Conservation (phyloP, 2,113 vertebrate species). For the Hydropotes inermis region DNA sequence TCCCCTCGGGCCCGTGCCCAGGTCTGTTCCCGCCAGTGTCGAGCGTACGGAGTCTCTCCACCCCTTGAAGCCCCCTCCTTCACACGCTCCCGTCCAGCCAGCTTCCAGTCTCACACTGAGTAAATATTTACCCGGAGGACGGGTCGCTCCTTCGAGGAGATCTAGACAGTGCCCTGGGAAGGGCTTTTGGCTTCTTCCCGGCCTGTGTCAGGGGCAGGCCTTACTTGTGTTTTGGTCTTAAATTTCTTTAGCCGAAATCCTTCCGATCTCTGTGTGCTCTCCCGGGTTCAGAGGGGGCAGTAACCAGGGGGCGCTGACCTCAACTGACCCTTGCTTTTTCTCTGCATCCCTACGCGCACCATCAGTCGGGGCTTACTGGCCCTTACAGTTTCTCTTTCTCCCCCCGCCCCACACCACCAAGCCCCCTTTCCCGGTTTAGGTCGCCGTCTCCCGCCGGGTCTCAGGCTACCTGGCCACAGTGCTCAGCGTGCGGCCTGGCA, state of each 20-base stretch:
- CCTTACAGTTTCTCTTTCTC: too few relatives aligned
- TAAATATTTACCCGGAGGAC: constrained; percentile 74
- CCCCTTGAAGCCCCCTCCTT: neutral
- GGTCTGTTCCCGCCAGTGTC: neutral
- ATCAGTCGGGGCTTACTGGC: neutral
- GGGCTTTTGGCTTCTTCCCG: constrained; percentile 43
- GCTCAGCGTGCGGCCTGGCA: neutral
- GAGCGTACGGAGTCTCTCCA: neutral
- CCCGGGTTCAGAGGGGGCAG: neutral
- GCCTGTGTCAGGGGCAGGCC: constrained; percentile 41
- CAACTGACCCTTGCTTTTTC: neutral
- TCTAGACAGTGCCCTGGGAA: neutral
- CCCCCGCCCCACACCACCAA: neutral
- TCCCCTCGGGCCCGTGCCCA: too few relatives aligned
- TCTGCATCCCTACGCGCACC: neutral
- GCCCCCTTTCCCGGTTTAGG: neutral
- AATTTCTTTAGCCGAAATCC: constrained; percentile 47
- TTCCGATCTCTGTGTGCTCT: constrained; percentile 28
- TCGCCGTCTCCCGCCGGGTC: neutral
- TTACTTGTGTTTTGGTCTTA: constrained; percentile 61
- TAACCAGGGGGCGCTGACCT: neutral
- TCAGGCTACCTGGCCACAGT: rapidly evolving
- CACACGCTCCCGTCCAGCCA: neutral
- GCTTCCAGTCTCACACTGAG: constrained; percentile 55
- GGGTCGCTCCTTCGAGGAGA: constrained; percentile 42